phyloP scores from a whole-genome alignment of 2,113 vertebrate genomes.

The Aviceda subcristata region DNA sequence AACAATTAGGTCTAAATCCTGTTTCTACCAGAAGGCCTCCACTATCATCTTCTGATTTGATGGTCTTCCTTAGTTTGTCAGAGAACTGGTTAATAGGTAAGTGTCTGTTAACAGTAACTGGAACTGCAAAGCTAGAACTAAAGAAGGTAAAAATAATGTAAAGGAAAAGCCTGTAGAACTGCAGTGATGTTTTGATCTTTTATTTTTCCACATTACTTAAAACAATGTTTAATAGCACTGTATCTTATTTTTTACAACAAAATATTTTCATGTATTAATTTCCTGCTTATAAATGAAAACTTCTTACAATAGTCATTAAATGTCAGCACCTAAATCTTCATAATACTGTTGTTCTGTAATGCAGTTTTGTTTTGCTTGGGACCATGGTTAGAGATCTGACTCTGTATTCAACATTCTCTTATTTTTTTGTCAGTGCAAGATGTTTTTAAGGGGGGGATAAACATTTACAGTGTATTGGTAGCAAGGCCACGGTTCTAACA shows the following conservation, averaged over 20 bases:
- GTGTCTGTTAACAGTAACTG: neutral
- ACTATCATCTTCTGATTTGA: neutral
- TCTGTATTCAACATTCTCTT: neutral
- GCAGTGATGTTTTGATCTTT: slow-evolving; percentile 22
- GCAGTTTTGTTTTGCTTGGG: neutral
- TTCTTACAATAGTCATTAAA: slow-evolving; percentile 18
- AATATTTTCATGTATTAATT: slow-evolving; percentile 30
- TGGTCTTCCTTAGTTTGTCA: neutral
- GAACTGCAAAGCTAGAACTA: neutral
- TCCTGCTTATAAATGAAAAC: neutral
- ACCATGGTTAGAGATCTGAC: neutral
- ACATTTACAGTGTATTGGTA: neutral
- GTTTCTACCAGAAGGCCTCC: neutral
- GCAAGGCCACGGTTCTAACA: neutral
- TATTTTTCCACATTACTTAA: slow-evolving; percentile 52
- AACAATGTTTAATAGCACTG: slow-evolving; percentile 37
- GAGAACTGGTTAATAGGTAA: neutral
- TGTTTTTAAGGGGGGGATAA: neutral
- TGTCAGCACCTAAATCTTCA: slow-evolving; percentile 43
- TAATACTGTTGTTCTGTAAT: neutral
- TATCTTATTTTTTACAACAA: slow-evolving; percentile 53
- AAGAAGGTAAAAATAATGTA: neutral
- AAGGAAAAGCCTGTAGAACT: slow-evolving; percentile 37
- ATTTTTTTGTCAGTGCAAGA: neutral
- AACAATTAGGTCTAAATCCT: neutral